Base-by-base conservation (phyloP, 2,113 vertebrate species). In the Nettapus auritus region DNA sequence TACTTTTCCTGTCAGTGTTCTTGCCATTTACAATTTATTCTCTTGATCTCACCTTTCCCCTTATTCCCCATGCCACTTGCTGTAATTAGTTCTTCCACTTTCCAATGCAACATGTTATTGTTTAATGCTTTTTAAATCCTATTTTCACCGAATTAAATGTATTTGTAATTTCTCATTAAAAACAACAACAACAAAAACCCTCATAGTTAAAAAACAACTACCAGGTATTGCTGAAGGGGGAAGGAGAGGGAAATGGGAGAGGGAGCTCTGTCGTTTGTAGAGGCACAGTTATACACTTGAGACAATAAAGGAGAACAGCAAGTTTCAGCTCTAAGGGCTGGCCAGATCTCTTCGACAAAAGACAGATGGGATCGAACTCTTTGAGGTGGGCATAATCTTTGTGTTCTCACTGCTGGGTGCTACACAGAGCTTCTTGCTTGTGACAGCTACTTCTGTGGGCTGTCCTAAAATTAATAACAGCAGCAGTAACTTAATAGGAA, bases 81-180 rank as follows among this genome's bases (percentile, higher is more conserved):
- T 96, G 15, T 87, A 96, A 96, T 94, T 95, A 95, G 52, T 55
- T 68, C 83, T 94, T 95, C 71, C 75, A 62, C 46, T 62, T 95
- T 79, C 91, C 53, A 44, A 16, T 36, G 42, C 60, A 76, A 69
- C 55, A 64, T 20, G n/a, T 66, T 57, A 67, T 52, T 78, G 64
- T 78, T 81, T 71, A 60, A 60, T 64, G 29, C 42, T 69, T 84
- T 66, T 33, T 48, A 67, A 88, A 78, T 50, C 33, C 28, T 50
- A 48, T 81, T 85, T 40, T 19, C 5, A 31, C 48, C 63, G 34
- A 79, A 42, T 74, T 40, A 71, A 71, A 76, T 73, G 91, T 44
- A 76, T 73, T 92, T 44, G 25, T 78, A 59, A 70, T 70, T 86
- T 86, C 53, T 78, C 46, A 68, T 64, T 20, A 40, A 63, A 31